Percentiles rank a stretch among this genome's conserved stretches.
phyloP scores from a whole-genome alignment of 2,113 vertebrate genomes.

The Sceloporus tristichus region DNA sequence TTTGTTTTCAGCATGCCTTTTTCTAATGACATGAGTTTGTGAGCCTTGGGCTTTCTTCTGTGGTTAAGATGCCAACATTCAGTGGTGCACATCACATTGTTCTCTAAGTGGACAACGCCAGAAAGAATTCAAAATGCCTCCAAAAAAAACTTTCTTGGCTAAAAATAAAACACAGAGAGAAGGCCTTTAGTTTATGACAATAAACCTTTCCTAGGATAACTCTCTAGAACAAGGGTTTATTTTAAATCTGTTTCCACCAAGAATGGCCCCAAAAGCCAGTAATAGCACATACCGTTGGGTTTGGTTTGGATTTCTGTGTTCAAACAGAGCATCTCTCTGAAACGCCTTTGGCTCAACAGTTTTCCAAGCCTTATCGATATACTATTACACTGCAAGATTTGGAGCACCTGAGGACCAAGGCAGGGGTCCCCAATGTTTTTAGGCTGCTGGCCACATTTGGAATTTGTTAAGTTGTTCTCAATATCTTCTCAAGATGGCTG shows the following conservation, averaged over 20 bases:
- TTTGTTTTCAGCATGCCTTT: conserved; percentile 26
- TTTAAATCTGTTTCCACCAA: conserved; percentile 5
- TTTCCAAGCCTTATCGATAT: not conserved
- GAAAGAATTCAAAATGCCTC: conserved; percentile 42
- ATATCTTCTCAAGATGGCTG: not conserved
- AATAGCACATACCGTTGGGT: not conserved
- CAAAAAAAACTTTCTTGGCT: conserved; percentile 25
- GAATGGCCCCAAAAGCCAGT: not conserved
- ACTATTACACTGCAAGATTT: not conserved
- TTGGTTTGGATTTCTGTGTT: not conserved
- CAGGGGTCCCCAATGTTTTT: not conserved
- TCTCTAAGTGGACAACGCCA: conserved; percentile 35
- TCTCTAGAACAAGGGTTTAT: not conserved
- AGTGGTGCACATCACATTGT: conserved; percentile 39
- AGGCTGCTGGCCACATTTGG: not conserved
- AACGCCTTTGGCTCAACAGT: not conserved
- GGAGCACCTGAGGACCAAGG: not conserved
- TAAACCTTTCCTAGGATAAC: not conserved
- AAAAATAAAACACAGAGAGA: not conserved
- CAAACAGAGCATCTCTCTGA: not conserved
- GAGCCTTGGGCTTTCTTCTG: conserved; percentile 43
- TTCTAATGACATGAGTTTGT: conserved; percentile 12
- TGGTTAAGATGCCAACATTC: conserved; percentile 38
- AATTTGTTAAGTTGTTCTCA: not conserved
- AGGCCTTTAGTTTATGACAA: not conserved